Evolutionary conservation across 53 echinoderm and acorn worm species (phyloP), one percentile per base, ranked within the genome.

Genomic region (Luidia sarsii): DNA sequence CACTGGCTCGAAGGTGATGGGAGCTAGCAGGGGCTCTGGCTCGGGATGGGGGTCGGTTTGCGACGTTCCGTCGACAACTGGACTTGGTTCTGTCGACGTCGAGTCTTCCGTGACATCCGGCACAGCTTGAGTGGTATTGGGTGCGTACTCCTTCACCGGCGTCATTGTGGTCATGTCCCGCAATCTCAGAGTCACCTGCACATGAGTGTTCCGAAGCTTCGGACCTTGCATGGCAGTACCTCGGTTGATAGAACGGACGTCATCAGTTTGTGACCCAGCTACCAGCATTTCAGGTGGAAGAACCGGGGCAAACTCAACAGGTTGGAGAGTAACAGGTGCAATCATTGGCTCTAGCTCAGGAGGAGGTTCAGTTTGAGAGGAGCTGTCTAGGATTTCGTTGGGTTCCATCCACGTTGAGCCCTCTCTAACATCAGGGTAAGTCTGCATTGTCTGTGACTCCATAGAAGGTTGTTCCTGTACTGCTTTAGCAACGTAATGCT

Each of bases 81-180:
- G 36, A 45, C 28, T 45, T 28, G 41, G 11, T 19, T 83, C 72
- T 16, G 51, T 74, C 7, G 13, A 32, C 10, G 83, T 83, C 11
- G 68, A 60, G 23, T 33, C 83, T 83, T 69, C 64, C 2, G 27
- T 30, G 53, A 68, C 32, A 3, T 88, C 79, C 24, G 74, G 68
- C 27, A 29, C 25, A 53, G 32, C 34, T 45, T 87, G 80, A 14
- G 65, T 33, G n/a, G 62, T 29, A 7, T 79, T 41, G 21, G 49
- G 34, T 23, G 16, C 25, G 45, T 24, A 61, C 41, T 43, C n/a
- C 22, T 43, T 67, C 6, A 27, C 13, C 14, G 21, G 45, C 5
- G 67, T 67, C 45, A 41, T 43, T 7, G 67, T 67, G 27, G 20
- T 43, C 7, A 2, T 43, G 33, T 67, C 67, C 9, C 21, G 45